These are phyloP conservation scores for Chelonoidis abingdonii DNA, from an alignment of 2,113 vertebrate species.

Conservation along the genomic window DNA sequence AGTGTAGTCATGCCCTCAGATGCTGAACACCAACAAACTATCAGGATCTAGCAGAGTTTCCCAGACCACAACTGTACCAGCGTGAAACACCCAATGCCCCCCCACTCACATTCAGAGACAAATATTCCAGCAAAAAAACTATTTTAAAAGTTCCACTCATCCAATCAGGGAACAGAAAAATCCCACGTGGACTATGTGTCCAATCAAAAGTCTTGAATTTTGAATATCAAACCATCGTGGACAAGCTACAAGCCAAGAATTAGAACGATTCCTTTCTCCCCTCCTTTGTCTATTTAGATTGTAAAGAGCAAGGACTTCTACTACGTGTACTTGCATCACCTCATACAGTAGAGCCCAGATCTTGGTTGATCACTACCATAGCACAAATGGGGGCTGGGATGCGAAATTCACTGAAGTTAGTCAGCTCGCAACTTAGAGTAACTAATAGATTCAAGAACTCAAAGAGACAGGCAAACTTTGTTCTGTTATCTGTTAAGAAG, in stretches of 20 bases:
- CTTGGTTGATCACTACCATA: neutral
- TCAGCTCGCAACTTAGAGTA: neutral
- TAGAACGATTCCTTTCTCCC: neutral
- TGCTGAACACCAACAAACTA: neutral
- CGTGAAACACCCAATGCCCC: neutral
- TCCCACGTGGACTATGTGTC: neutral
- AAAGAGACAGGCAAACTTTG: neutral
- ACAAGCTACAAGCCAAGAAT: neutral
- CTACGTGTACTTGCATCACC: no score
- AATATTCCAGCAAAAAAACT: neutral
- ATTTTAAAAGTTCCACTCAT: neutral
- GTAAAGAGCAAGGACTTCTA: neutral
- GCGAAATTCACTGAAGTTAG: neutral
- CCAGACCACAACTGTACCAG: neutral
- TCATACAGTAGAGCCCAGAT: neutral
- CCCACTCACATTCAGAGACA: neutral
- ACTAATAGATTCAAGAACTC: neutral
- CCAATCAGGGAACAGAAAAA: neutral
- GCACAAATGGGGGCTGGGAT: accelerated
- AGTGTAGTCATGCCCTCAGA: no score
- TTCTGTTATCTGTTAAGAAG: neutral
- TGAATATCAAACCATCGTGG: neutral
- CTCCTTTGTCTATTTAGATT: neutral
- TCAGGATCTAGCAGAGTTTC: neutral
- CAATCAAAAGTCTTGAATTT: neutral